Percentiles rank a stretch among this genome's conserved stretches.
Evolutionary conservation across 1,140 invertebrate genomes (phyloP).

Genomic region (Lepidostoma basale): DNA sequence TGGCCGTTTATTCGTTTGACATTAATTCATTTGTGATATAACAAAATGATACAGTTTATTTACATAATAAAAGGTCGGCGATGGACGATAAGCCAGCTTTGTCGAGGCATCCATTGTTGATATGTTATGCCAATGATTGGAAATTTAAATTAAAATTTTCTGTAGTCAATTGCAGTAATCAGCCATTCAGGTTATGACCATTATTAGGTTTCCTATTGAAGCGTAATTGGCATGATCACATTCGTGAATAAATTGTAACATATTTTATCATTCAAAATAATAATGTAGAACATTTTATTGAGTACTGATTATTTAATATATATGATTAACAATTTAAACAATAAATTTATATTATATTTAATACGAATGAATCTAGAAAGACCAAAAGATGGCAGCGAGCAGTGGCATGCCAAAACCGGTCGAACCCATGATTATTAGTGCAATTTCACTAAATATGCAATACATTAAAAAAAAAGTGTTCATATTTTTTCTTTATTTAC

Average conservation of each 20-base stretch:
- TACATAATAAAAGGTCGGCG: slow-evolving; percentile 38
- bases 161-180: slow-evolving; percentile 25
- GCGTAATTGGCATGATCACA: slow-evolving; percentile 10
- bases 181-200: slow-evolving; percentile 6
- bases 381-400: too few species aligned
- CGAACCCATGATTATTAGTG: too few species aligned
- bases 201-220: slow-evolving; percentile 28
- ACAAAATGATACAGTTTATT: slow-evolving; percentile 39
- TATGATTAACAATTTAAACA: too few species aligned
- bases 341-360: too few species aligned
- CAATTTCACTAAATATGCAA: too few species aligned
- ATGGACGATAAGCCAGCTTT: slow-evolving; percentile 38
- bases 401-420: too few species aligned
- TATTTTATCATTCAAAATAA: not conserved
- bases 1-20: slow-evolving; percentile 29
- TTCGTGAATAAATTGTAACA: slow-evolving; percentile 1
- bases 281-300: too few species aligned
- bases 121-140: slow-evolving; percentile 29
- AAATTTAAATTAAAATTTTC: slow-evolving; percentile 37
- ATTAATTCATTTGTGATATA: slow-evolving; percentile 38
- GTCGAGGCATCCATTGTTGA: slow-evolving; percentile 29
- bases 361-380: too few species aligned
- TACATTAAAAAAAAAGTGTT: too few species aligned
- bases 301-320: too few species aligned
- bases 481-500: too few species aligned